phyloP scores from a whole-genome alignment of 2,888 invertebrate species.

The Tubulanus polymorphus region DNA sequence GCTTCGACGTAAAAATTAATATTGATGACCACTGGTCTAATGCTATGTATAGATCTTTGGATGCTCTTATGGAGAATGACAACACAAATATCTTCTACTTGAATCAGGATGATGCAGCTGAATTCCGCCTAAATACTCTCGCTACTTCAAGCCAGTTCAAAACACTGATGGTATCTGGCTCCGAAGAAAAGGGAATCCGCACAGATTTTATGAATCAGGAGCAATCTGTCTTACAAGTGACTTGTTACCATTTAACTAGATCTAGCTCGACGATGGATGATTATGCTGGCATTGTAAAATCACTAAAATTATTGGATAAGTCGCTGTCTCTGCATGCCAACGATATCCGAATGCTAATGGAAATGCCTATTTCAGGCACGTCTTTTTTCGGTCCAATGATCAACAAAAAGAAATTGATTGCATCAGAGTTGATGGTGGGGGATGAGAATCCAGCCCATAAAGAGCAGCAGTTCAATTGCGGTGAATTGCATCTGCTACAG shows the following conservation, averaged over 20 bases:
- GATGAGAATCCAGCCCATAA: not conserved
- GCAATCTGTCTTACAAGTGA: not conserved
- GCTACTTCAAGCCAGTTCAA: not conserved
- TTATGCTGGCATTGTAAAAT: not conserved
- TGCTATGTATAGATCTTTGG: not conserved
- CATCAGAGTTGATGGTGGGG: conserved; percentile 2
- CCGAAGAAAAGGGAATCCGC: not conserved
- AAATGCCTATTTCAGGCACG: not conserved
- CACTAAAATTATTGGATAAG: not conserved
- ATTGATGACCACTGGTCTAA: conserved; percentile 1
- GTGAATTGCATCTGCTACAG: not conserved
- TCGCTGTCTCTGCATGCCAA: not conserved
- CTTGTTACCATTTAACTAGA: not conserved
- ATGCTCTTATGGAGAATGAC: not conserved
- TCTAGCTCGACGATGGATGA: not conserved
- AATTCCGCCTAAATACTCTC: not conserved
- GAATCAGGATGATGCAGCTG: not conserved
- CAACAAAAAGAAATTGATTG: not conserved
- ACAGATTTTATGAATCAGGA: not conserved
- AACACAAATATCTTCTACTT: not conserved
- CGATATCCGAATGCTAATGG: not conserved
- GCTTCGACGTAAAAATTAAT: not conserved
- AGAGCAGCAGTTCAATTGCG: not conserved
- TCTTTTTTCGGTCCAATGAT: not conserved
- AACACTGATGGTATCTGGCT: not conserved